Conservation (phyloP, 2,888 invertebrate genomes). For the Lasius platythorax region DNA sequence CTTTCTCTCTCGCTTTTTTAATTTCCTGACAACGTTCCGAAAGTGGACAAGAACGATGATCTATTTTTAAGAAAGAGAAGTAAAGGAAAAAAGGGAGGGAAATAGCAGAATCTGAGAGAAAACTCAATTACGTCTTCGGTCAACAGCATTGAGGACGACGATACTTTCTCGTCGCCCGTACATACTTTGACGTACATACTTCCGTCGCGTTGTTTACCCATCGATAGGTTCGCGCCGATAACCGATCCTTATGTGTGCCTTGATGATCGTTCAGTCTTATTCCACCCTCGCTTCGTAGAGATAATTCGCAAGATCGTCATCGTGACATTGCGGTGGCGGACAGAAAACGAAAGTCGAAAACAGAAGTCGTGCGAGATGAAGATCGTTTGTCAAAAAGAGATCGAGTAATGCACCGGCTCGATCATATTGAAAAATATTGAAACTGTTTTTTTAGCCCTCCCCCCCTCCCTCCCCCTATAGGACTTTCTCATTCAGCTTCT, state of each 20-base stretch:
- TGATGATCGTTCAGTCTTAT: slow-evolving; percentile 17
- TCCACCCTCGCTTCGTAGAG: background rate
- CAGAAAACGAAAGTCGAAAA: background rate
- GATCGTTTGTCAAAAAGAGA: background rate
- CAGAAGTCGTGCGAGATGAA: background rate
- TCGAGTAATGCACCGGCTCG: background rate
- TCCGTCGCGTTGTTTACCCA: slow-evolving; percentile 8
- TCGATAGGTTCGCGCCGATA: background rate
- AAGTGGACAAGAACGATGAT: background rate
- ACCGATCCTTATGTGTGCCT: background rate
- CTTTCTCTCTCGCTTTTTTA: background rate
- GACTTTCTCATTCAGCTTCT: background rate
- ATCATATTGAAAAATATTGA: slow-evolving; percentile 14
- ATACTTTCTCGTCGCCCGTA: slow-evolving; percentile 16
- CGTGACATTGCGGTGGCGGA: background rate
- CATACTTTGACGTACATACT: slow-evolving; percentile 10
- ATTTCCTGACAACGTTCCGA: background rate
- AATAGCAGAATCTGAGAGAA: background rate
- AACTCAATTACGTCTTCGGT: slow-evolving; percentile 32
- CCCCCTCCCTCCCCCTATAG: no score
- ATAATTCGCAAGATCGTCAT: background rate
- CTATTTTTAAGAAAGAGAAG: background rate
- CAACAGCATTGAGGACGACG: background rate
- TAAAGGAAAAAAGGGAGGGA: background rate
- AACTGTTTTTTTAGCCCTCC: background rate